These are phyloP conservation scores for Albula goreensis DNA, from an alignment of 2,113 vertebrate genomes.

Conservation along the genomic window DNA sequence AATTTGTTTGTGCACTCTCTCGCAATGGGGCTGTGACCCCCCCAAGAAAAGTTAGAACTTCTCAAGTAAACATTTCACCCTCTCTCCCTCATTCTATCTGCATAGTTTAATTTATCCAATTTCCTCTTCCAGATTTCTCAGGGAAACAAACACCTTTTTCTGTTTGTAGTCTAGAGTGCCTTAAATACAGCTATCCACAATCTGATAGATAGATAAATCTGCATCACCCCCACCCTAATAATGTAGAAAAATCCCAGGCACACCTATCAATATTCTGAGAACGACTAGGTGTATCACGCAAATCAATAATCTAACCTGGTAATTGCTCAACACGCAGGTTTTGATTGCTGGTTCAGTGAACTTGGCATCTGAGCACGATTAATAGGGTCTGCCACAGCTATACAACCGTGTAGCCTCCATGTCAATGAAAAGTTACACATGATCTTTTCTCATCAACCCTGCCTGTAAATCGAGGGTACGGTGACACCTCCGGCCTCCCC, in stretches of 20 bases:
- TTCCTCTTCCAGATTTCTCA: too few relatives aligned
- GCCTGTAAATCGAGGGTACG: too few relatives aligned
- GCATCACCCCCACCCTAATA: too few relatives aligned
- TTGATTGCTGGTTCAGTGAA: background rate
- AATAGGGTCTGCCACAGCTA: background rate
- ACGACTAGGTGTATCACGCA: background rate
- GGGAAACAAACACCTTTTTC: too few relatives aligned
- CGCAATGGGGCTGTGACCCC: constrained; percentile 26
- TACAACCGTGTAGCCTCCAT: background rate
- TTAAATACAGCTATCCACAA: too few relatives aligned
- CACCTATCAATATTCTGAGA: background rate
- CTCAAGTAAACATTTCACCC: background rate
- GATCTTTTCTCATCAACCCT: too few relatives aligned
- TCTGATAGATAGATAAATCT: too few relatives aligned
- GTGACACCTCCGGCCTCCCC: background rate
- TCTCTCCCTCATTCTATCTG: background rate
- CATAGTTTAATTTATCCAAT: too few relatives aligned
- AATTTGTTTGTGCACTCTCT: constrained; percentile 33
- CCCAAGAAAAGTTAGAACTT: constrained; percentile 19
- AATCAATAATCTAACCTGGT: background rate
- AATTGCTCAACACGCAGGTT: background rate
- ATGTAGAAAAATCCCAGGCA: background rate
- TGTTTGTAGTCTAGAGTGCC: too few relatives aligned
- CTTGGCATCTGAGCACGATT: background rate
- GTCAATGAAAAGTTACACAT: background rate